Evolutionary conservation across 2,888 invertebrate genomes (phyloP), one percentile per base, ranked within the genome.

Genomic region (Adineta ricciae): DNA sequence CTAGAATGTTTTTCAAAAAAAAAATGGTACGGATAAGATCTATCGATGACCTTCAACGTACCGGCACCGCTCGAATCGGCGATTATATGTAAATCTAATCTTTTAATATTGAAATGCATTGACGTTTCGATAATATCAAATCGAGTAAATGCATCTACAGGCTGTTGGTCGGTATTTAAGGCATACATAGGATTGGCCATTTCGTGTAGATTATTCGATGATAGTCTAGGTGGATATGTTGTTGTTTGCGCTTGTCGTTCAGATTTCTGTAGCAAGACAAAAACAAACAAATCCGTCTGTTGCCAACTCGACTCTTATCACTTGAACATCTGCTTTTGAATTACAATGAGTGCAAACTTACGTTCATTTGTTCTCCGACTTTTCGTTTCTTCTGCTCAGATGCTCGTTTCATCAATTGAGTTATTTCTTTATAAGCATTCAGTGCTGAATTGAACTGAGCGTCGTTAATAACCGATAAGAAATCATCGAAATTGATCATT

Each of bases 91-190:
- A 99, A 92, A 91, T 98, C 97, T 88, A 99, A 95, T 88, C 95
- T 93, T 87, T 96, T 95, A 24, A 90, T 90, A 87, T 91, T 93
- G 89, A 99, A 93, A 91, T 99, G 99, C 92, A 97, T 97, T 0
- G 97, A 98, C 0, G 99, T 98, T 91, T 98, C 97, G 0, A 94
- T 92, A 27, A 98, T 95, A 92, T 98, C 97, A 90, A 95, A 96
- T 83, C 93, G 93, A 49, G 93, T 93, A 91, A 96, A 97, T 90
- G 41, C 9, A 94, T 92, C 87, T 93, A 93, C 86, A 4, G 19
- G 7, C 32, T 64, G 27, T 64, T 64, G 64, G 16, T 19, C 14
- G 1, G 16, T 3, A 36, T 11, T 32, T 64, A 16, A 32, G 7
- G 64, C 16, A n/a, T 9, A 9, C 5, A 5, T 1, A n/a, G 3